Evolutionary conservation across 2,113 vertebrate species (phyloP).

Genomic region (Machaerirhynchus nigripectus): DNA sequence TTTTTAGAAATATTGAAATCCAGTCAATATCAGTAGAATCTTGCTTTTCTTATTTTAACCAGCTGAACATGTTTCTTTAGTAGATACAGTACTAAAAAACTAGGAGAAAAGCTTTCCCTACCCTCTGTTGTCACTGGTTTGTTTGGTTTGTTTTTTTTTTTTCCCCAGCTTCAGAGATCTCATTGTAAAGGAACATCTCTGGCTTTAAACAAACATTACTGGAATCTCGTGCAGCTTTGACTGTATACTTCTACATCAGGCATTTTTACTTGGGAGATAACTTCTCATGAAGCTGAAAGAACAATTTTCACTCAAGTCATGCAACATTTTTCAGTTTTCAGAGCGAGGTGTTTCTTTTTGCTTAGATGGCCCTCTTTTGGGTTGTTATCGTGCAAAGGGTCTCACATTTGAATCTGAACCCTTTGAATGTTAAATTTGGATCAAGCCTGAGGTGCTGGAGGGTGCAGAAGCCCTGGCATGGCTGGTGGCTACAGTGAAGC

Average conservation of each 20-base stretch:
- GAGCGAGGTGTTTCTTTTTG: not conserved
- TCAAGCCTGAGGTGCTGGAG: not conserved
- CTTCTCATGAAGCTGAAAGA: not conserved
- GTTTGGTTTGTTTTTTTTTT: not conserved
- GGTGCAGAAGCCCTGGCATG: not conserved
- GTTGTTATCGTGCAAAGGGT: not conserved
- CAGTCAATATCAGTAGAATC: conserved; percentile 28
- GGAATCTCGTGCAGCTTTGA: not conserved
- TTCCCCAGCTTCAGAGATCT: not conserved
- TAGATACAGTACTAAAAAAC: not conserved
- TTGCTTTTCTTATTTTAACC: not conserved
- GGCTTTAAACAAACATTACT: not conserved
- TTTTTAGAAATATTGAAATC: conserved; percentile 39
- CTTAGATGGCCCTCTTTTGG: not conserved
- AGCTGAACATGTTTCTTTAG: conserved; percentile 10
- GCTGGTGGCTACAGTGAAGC: not conserved
- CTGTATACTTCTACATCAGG: not conserved
- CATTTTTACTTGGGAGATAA: not conserved
- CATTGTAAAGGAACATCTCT: not conserved
- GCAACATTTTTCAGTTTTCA: not conserved
- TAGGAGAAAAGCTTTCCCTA: not conserved
- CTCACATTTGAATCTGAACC: not conserved
- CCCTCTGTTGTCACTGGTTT: not conserved
- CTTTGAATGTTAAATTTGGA: not conserved
- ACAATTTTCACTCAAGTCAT: not conserved